Evolutionary conservation across 2,888 invertebrate species (phyloP), one percentile per base, ranked within the genome.

Genomic region (Apodemia mormo): DNA sequence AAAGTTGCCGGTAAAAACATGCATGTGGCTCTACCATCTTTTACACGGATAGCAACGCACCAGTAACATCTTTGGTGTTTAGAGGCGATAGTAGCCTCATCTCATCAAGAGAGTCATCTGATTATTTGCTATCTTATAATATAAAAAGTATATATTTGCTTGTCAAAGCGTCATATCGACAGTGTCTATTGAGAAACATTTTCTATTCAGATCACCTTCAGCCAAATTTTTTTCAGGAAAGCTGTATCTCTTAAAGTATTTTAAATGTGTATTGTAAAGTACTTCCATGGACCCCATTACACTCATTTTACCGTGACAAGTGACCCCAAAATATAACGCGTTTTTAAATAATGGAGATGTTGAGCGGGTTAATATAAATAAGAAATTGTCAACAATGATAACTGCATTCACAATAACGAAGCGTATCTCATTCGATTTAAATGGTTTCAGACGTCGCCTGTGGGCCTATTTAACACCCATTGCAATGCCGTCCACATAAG

Each of bases 401-500:
- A 88, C 88, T 85, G 84, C 85, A 85, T 84, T 83, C 81, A 79
- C 76, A 76, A 71, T 80, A 85, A 92, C 88, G 84, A 90, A 86
- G 86, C 92, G 87, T 91, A 91, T 89, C 91, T 92, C 90, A 92
- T 92, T 91, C 85, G 87, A 90, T 92, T 92, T 89, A 88, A 79
- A 74, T 75, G 77, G 77, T 79, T 79, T 83, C 80, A 80, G 81
- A 77, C 76, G 78, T 79, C 74, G 81, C 79, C 89, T 91, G 92
- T 90, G 90, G 92, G 91, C 78, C 75, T 76, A 77, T 82, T 82
- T 85, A 85, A 85, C 83, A 83, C 80, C 79, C 76, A 79, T 81
- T 76, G 77, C 73, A 72, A 72, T 68, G 69, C 72, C 68, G 54
- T 67, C 78, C 80, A 81, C 4, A 80, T 71, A 76, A 78, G 45